Evolutionary conservation across 1,140 invertebrate genomes (phyloP), one percentile per base, ranked within the genome.

Genomic region (Euschistus heros): DNA sequence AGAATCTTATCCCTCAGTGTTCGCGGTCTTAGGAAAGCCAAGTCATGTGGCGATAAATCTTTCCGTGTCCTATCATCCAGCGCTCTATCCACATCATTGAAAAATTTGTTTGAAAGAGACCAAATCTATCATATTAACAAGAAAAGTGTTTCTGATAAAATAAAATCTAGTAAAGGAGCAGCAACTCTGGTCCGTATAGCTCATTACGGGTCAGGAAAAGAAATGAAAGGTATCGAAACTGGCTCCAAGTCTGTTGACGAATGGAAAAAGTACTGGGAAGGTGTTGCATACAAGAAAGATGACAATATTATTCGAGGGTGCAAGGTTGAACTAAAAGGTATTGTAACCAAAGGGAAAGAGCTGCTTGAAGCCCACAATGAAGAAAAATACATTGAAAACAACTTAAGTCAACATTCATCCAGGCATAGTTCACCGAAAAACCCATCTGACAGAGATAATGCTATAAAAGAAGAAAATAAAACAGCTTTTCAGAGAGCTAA

Each of bases 221-320:
- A 57, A 13, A 27, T 8, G 6, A 22, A 24, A 57, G 6, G 1
- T 2, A 50, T 50, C 5, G 14, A 24, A 4, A 20, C 18, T 24
- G 54, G 54, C 3, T 24, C 15, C 14, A 57, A 57, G 24, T 57
- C 54, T 5, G 54, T 57, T 15, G 54, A 57, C 24, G 20, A 57
- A 26, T 57, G 54, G 54, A 57, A 57, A 57, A 22, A 57, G 14
- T 57, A 57, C 14, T 57, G 54, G 54, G 54, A 57, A 57, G 24
- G 14, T 24, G 24, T 2, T 20, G 24, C 24, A 57, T 17, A 57
- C 18, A 22, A 57, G 8, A 17, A 20, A 24, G 24, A 57, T 27
- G 15, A 8, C 15, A 22, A 18, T 10, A 8, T 57, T 26, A 24
- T 20, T 0, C 26, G 15, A 26, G 54, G 24, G 3, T 57, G 54